Conservation (phyloP, 2,888 invertebrate genomes). For the Gnatocerus cornutus region DNA sequence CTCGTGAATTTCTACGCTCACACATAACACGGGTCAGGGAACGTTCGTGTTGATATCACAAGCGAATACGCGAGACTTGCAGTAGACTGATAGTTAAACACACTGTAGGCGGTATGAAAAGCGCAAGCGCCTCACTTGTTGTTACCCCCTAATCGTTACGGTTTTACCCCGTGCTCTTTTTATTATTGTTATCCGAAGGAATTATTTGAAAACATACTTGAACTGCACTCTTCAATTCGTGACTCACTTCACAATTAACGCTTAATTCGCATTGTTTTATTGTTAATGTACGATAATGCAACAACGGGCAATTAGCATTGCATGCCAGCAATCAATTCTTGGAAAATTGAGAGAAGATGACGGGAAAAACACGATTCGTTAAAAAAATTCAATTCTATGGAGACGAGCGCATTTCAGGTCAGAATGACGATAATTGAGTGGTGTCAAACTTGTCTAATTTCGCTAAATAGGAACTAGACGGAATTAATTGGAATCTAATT, state of each 20-base stretch:
- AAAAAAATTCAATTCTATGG: no score
- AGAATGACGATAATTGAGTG: no score
- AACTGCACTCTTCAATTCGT: neutral
- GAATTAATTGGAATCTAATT: no score
- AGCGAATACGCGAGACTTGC: conserved; percentile 51
- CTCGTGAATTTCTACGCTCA: conserved; percentile 33
- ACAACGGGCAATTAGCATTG: conserved; percentile 1
- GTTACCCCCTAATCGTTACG: conserved; percentile 51
- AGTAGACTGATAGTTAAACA: conserved; percentile 52
- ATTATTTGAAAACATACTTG: conserved; percentile 4
- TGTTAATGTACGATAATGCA: conserved; percentile 5
- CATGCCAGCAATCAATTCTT: conserved; percentile 23
- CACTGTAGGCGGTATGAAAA: conserved; percentile 47
- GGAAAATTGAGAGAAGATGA: neutral
- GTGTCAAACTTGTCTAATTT: no score
- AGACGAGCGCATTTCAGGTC: no score
- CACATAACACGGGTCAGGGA: conserved; percentile 43
- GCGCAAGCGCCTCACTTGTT: conserved; percentile 48
- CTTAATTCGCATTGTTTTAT: conserved; percentile 10
- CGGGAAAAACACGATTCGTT: no score
- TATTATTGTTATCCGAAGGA: conserved; percentile 36
- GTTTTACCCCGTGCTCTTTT: conserved; percentile 40
- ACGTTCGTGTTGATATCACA: conserved; percentile 48
- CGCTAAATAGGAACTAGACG: no score
- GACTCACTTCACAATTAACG: conserved; percentile 21